Conservation (phyloP, 2,113 vertebrate species). For the Lynx canadensis region DNA sequence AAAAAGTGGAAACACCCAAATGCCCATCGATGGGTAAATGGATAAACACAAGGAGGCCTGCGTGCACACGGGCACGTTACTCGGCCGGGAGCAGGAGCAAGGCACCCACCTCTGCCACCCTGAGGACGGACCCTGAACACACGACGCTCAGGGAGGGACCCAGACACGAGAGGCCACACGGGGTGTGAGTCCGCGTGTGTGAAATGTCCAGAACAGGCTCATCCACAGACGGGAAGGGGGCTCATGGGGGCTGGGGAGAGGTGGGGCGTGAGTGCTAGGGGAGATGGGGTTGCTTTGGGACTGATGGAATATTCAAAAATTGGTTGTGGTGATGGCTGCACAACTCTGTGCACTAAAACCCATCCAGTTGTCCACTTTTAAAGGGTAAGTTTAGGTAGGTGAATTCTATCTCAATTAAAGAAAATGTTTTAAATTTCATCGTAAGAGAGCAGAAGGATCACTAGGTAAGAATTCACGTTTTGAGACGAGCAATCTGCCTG, state of each 20-base stretch:
- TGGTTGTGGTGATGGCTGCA: not conserved
- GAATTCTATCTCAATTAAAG: no score
- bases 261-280: not conserved
- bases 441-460: not conserved
- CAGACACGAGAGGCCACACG: not conserved
- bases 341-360: not conserved
- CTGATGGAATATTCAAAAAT: not conserved
- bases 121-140: not conserved
- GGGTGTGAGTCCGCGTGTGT: not conserved
- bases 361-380: not conserved
- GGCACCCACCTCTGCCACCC: accelerated
- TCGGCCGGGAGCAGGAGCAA: not conserved
- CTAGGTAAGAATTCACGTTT: not conserved
- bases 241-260: not conserved
- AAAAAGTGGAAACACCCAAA: not conserved
- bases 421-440: no score
- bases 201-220: not conserved
- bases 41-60: not conserved
- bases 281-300: not conserved
- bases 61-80: accelerated
- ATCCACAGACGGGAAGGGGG: accelerated
- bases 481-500: not conserved
- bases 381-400: not conserved
- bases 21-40: accelerated
- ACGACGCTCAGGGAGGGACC: not conserved